phyloP scores from a whole-genome alignment of 64 coral and sea anemone genomes.

The Actinia equina region DNA sequence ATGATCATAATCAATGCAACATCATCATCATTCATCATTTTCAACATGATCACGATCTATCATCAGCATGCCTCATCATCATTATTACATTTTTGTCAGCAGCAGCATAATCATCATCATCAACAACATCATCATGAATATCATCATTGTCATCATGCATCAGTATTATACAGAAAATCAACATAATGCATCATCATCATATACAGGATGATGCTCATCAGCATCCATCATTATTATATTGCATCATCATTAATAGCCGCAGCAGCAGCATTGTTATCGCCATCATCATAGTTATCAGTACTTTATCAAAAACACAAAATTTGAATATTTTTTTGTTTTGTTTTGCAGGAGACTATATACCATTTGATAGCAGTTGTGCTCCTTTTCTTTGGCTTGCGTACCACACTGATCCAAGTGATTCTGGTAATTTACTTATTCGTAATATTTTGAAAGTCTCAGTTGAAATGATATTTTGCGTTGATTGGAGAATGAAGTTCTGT shows the following conservation, averaged over 20 bases:
- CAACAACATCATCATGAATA: too few species aligned
- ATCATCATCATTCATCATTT: background rate
- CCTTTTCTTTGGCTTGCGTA: constrained; percentile 41
- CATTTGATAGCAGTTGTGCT: background rate
- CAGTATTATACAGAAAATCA: background rate
- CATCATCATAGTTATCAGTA: background rate
- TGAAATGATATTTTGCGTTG: background rate
- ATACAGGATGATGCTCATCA: too few species aligned
- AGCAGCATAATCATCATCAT: background rate
- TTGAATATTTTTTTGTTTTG: too few species aligned
- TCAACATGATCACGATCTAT: background rate
- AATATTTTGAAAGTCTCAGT: background rate
- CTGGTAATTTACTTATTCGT: background rate
- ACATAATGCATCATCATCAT: background rate
- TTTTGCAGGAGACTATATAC: constrained; percentile 20
- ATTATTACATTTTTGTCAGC: too few species aligned
- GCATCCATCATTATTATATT: background rate
- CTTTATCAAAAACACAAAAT: too few species aligned
- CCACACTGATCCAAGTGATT: constrained; percentile 42
- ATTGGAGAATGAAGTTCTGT: background rate
- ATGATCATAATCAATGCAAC: background rate
- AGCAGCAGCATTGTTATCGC: background rate
- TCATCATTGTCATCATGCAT: background rate
- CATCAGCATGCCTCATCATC: background rate
- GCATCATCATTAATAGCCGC: too few species aligned